phyloP scores from a whole-genome alignment of 2,888 invertebrate genomes.

The Diarsia dahlii region DNA sequence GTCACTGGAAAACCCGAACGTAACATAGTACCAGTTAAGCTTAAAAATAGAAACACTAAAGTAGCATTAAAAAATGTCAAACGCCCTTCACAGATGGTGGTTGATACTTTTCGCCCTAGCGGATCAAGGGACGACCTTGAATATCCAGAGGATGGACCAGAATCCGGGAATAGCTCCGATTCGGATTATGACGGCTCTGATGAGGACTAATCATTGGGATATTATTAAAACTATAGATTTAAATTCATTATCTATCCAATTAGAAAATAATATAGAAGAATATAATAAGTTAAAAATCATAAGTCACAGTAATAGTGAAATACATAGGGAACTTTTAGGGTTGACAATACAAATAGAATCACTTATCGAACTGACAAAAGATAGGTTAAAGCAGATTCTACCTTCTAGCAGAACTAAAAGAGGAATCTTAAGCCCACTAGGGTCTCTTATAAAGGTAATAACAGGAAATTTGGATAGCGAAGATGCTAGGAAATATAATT shows the following conservation, averaged over 20 bases:
- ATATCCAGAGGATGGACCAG: too few relatives aligned
- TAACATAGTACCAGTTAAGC: background rate
- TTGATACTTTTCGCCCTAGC: too few relatives aligned
- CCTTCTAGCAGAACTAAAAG: background rate
- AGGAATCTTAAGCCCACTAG: background rate
- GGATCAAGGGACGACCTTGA: too few relatives aligned
- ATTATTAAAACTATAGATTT: too few relatives aligned
- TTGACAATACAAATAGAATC: background rate
- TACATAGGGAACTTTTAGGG: too few relatives aligned
- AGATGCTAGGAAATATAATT: background rate
- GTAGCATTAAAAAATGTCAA: conserved; percentile 2
- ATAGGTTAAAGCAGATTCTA: background rate
- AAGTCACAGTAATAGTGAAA: too few relatives aligned
- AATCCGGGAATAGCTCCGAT: too few relatives aligned
- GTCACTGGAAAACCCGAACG: background rate
- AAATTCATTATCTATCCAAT: too few relatives aligned
- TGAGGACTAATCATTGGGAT: too few relatives aligned
- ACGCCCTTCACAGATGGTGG: background rate
- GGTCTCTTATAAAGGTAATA: conserved; percentile 1
- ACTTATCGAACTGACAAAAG: background rate
- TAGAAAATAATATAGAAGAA: too few relatives aligned
- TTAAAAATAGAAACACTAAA: background rate
- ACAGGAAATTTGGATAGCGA: background rate
- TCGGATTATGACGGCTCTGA: too few relatives aligned
- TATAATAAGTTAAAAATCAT: too few relatives aligned